A percentile compares a stretch with the other conserved stretches of the same genome.
Conservation (phyloP, 2,888 invertebrate species). For the Volucella zonaria region DNA sequence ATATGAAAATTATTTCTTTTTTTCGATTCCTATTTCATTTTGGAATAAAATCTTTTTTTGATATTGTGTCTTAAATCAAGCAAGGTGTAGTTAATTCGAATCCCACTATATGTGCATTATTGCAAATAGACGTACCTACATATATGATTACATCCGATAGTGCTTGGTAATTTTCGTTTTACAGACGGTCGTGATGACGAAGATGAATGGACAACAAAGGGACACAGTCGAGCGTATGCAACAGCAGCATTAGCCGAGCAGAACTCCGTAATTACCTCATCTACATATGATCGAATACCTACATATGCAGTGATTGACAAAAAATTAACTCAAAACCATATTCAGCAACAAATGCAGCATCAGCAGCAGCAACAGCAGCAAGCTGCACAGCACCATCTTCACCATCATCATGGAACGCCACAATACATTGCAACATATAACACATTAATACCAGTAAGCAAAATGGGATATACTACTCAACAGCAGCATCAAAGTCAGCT, state of each 20-base stretch:
- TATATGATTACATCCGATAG: slow-evolving; percentile 39
- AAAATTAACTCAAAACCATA: slow-evolving; percentile 77
- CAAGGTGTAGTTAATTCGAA: too few relatives aligned
- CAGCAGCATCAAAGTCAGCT: slow-evolving; percentile 76
- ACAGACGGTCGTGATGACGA: slow-evolving; percentile 82
- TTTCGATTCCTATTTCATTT: too few relatives aligned
- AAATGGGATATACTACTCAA: slow-evolving; percentile 80
- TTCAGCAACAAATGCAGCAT: slow-evolving; percentile 75
- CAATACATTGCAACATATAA: slow-evolving; percentile 81
- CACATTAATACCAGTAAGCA: slow-evolving; percentile 82
- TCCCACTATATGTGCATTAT: too few relatives aligned
- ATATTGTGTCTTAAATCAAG: too few relatives aligned
- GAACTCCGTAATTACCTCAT: slow-evolving; percentile 81
- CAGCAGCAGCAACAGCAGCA: slow-evolving; percentile 75
- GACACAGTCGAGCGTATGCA: slow-evolving; percentile 81
- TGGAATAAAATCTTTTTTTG: too few relatives aligned
- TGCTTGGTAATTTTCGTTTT: slow-evolving; percentile 53
- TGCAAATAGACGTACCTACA: too few relatives aligned
- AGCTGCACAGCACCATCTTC: slow-evolving; percentile 75
- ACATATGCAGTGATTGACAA: slow-evolving; percentile 81
- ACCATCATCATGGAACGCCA: slow-evolving; percentile 77
- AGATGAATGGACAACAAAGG: slow-evolving; percentile 82
- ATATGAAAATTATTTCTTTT: too few relatives aligned
- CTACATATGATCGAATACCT: slow-evolving; percentile 81
- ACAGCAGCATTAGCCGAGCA: slow-evolving; percentile 82